Conservation (phyloP, 2,113 vertebrate species). For the Rutilus rutilus region DNA sequence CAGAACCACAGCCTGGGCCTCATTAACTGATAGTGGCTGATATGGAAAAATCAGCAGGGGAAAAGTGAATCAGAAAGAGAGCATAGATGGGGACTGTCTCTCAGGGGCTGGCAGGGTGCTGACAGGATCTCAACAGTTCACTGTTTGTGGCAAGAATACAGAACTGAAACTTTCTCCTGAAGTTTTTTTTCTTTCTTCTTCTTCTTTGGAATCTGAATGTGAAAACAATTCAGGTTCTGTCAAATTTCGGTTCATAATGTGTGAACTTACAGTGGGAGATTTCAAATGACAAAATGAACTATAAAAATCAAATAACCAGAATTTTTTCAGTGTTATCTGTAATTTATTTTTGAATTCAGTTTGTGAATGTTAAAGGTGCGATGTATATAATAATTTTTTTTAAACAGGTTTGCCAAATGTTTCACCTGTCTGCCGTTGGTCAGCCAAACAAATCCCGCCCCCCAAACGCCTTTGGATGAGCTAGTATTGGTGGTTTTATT, state of each 20-base stretch:
- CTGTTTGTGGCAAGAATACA: conserved; percentile 23
- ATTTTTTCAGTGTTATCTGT: background rate
- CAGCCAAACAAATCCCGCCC: background rate
- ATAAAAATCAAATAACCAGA: background rate
- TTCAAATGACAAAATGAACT: background rate
- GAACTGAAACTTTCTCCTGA: background rate
- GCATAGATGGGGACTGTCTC: conserved; percentile 36
- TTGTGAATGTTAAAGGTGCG: background rate
- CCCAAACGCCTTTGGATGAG: background rate
- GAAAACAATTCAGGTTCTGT: background rate
- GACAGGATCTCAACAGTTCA: conserved; percentile 30
- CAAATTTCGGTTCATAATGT: background rate
- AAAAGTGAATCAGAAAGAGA: conserved; percentile 43
- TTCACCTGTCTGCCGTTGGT: background rate
- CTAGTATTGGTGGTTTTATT: no score
- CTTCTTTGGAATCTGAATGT: background rate
- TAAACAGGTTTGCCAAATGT: background rate
- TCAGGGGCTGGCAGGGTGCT: conserved; percentile 35
- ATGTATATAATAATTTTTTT: background rate
- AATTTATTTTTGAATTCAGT: background rate
- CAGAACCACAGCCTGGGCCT: conserved; percentile 60
- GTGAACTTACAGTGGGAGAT: background rate
- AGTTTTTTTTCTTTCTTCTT: background rate
- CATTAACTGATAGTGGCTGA: conserved; percentile 75
- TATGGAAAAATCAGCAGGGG: conserved; percentile 70